Conservation (phyloP, 1,140 invertebrate species). For the Parapsyche elsis region DNA sequence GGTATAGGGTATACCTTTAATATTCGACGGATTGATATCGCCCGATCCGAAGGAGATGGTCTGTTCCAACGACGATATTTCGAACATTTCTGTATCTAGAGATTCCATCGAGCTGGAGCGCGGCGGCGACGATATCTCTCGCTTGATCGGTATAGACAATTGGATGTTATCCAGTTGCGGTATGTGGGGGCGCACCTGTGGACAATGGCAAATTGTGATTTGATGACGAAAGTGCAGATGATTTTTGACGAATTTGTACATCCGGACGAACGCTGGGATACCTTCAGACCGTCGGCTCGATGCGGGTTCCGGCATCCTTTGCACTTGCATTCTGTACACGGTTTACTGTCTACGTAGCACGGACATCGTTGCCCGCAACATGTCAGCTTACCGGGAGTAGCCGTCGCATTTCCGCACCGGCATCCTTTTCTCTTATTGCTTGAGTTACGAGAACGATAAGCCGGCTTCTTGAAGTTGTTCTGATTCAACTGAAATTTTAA, state of each 20-base stretch:
- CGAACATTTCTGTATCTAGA: conserved; percentile 63
- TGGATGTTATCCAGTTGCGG: conserved; percentile 69
- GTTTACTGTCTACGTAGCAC: conserved; percentile 89
- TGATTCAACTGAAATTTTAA: conserved; percentile 61
- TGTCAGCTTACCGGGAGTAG: conserved; percentile 87
- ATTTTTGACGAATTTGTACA: conserved; percentile 1
- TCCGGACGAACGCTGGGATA: conserved; percentile 59
- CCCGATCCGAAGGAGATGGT: conserved; percentile 61
- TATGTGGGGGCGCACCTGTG: conserved; percentile 74
- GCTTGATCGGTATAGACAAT: conserved; percentile 60
- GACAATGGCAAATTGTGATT: conserved; percentile 51
- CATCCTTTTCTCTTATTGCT: conserved; percentile 78
- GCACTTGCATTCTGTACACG: conserved; percentile 89
- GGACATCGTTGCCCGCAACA: conserved; percentile 94
- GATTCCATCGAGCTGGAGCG: conserved; percentile 64
- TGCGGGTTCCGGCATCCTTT: conserved; percentile 92
- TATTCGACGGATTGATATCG: conserved; percentile 63
- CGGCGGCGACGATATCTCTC: conserved; percentile 62
- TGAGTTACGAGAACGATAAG: conserved; percentile 63
- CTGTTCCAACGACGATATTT: conserved; percentile 65
- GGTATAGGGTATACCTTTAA: conserved; percentile 60
- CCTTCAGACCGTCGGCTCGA: conserved; percentile 81
- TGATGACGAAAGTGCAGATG: not conserved
- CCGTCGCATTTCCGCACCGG: conserved; percentile 90
- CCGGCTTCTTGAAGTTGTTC: conserved; percentile 68